Evolutionary conservation across 2,113 vertebrate species (phyloP).

Genomic region (Brachypteracias leptosomus): DNA sequence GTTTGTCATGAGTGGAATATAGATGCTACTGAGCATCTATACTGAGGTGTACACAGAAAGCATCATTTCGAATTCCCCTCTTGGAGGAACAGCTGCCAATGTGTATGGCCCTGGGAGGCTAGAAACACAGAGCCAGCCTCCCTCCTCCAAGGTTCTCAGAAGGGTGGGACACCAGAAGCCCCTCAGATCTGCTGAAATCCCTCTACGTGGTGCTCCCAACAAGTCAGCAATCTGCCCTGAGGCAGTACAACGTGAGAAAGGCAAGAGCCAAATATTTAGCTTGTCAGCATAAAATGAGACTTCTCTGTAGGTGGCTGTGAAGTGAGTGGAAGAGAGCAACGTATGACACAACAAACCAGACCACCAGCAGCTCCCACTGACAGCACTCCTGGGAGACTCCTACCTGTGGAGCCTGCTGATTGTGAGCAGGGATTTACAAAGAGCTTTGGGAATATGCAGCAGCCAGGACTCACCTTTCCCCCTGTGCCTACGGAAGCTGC

Average conservation of each 20-base stretch:
- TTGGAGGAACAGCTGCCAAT: not conserved
- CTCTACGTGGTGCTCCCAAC: not conserved
- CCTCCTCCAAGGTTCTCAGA: not conserved
- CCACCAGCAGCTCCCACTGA: not conserved
- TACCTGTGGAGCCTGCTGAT: not conserved
- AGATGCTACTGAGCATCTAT: not conserved
- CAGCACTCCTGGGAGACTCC: not conserved
- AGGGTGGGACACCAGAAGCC: not conserved
- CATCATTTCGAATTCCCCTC: not conserved
- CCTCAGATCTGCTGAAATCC: not conserved
- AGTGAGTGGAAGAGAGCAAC: not conserved
- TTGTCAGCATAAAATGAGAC: not conserved
- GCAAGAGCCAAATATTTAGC: conserved; percentile 1
- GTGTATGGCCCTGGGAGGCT: rapidly evolving
- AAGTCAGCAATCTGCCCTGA: not conserved
- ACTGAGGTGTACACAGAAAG: not conserved
- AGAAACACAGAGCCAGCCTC: not conserved
- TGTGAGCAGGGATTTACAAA: not conserved
- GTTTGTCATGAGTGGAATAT: not conserved
- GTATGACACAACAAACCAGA: not conserved
- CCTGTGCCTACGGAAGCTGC: conserved; percentile 84
- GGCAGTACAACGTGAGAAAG: not conserved
- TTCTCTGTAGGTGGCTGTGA: conserved; percentile 14
- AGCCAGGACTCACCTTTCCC: conserved; percentile 77
- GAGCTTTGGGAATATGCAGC: not conserved